Evolutionary conservation across 2,888 invertebrate species (phyloP).

Genomic region (Mythimna impura): DNA sequence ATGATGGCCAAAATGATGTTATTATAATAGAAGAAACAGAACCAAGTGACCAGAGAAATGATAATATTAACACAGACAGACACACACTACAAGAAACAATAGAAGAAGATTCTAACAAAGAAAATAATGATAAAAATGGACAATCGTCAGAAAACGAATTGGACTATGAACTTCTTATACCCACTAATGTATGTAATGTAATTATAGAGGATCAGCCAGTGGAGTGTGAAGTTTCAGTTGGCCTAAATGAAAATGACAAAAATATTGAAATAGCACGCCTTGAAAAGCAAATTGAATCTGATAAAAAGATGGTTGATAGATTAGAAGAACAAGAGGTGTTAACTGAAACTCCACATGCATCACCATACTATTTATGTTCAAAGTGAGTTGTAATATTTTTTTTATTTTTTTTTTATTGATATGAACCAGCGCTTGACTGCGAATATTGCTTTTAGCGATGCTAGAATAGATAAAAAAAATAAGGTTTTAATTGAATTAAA

Average conservation of each 20-base stretch:
- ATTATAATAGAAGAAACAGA: conserved; percentile 32
- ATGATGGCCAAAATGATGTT: conserved; percentile 30
- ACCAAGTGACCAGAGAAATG: conserved; percentile 6
- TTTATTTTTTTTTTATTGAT: too few relatives aligned
- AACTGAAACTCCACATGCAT: conserved; percentile 43
- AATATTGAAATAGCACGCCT: conserved; percentile 56
- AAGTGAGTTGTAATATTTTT: conserved; percentile 43
- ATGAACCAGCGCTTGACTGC: too few relatives aligned
- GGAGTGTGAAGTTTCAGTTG: not conserved
- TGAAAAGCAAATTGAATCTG: conserved; percentile 68
- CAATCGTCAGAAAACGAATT: not conserved
- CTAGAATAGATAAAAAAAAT: too few relatives aligned
- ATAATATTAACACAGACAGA: not conserved
- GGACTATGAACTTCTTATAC: conserved; percentile 36
- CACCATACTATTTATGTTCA: conserved; percentile 38
- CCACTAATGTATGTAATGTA: not conserved
- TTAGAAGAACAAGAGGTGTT: conserved; percentile 74
- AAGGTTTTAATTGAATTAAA: too few relatives aligned
- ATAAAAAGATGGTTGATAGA: conserved; percentile 64
- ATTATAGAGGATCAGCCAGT: not conserved
- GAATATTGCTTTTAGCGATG: not conserved
- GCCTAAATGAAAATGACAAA: not conserved
- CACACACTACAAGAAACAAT: not conserved
- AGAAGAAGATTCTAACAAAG: conserved; percentile 9
- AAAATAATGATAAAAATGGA: not conserved